Conservation (phyloP, 2,113 vertebrate genomes). For the Hippoglossus stenolepis region DNA sequence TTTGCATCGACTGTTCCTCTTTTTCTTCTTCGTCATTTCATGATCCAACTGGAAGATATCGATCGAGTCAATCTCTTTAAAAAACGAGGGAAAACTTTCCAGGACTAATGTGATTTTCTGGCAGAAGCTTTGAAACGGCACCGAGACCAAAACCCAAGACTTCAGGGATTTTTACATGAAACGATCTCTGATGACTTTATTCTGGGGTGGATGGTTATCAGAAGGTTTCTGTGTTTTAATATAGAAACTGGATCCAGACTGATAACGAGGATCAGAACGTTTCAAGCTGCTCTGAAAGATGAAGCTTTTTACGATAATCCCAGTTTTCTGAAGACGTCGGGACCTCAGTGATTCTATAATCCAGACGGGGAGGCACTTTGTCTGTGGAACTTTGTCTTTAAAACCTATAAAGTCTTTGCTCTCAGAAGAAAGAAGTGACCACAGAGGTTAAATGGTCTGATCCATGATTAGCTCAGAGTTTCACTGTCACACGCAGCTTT, state of each 20-base stretch:
- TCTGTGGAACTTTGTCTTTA: neutral
- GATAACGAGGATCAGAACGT: neutral
- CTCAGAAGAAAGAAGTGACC: neutral
- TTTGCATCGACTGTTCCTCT: too few relatives aligned
- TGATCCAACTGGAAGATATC: too few relatives aligned
- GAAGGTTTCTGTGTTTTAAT: neutral
- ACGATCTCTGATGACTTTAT: neutral
- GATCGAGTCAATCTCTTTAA: too few relatives aligned
- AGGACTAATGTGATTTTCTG: too few relatives aligned
- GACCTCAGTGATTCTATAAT: neutral
- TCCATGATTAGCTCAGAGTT: neutral
- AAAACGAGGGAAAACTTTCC: too few relatives aligned
- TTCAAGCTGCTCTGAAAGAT: neutral
- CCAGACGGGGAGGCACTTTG: neutral
- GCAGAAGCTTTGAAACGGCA: too few relatives aligned
- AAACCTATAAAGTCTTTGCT: neutral
- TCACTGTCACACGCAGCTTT: conserved; percentile 64
- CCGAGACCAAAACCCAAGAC: too few relatives aligned
- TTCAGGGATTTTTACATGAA: neutral
- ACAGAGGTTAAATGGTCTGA: neutral
- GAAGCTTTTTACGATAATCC: neutral
- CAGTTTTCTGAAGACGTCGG: neutral
- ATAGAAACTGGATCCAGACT: neutral
- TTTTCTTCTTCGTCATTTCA: too few relatives aligned
- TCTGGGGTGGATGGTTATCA: neutral